Evolutionary conservation across 2,113 vertebrate genomes (phyloP).

Genomic region (Upupa epops): DNA sequence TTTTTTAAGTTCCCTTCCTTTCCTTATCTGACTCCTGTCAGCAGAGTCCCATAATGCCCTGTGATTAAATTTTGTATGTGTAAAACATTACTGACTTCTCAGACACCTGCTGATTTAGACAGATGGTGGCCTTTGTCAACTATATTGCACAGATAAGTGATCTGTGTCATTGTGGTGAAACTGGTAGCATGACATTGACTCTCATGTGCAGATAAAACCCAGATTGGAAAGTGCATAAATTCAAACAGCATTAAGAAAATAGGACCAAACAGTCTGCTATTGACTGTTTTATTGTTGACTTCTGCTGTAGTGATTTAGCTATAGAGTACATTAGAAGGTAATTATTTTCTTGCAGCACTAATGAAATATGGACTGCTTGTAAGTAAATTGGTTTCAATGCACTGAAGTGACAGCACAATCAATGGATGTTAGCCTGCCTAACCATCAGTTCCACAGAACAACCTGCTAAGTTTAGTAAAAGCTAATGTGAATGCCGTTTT

Average conservation of each 20-base stretch:
- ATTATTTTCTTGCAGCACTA: conserved; percentile 51
- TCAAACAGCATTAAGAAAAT: neutral
- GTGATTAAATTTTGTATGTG: neutral
- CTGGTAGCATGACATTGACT: neutral
- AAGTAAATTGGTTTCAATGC: neutral
- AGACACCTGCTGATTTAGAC: neutral
- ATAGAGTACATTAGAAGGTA: neutral
- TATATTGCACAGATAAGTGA: neutral
- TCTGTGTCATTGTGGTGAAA: neutral
- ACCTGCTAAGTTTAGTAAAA: neutral
- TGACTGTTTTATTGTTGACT: conserved; percentile 14
- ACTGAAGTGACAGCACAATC: neutral
- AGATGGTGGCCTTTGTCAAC: neutral
- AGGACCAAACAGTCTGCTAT: neutral
- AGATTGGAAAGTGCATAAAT: neutral
- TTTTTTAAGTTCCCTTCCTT: neutral
- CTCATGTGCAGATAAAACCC: neutral
- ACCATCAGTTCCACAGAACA: neutral
- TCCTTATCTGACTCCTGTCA: neutral
- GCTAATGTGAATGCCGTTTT: neutral
- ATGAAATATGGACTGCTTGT: conserved; percentile 21
- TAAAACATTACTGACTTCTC: neutral
- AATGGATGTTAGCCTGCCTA: neutral
- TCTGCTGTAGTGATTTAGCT: conserved; percentile 26
- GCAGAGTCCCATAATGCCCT: neutral